Evolutionary conservation across 2,797 vertebrate species (phyloP).

Genomic region (Choloepus didactylus): DNA sequence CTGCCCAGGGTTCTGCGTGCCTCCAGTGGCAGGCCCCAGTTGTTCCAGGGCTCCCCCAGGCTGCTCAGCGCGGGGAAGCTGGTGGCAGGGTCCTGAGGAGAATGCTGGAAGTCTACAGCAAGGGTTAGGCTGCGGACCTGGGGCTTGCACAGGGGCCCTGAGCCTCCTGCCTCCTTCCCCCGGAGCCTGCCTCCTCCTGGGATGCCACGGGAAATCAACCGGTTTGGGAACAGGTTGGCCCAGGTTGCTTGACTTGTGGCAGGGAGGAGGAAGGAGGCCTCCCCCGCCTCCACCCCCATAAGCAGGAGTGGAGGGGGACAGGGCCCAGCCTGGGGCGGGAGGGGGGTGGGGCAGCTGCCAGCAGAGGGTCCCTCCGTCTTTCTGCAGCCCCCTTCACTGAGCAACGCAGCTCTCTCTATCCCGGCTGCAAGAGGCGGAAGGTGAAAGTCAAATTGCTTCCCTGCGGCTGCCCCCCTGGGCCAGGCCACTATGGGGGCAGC

Average conservation of each 20-base stretch:
- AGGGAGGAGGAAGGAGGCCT: not conserved
- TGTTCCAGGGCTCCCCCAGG: too few relatives aligned
- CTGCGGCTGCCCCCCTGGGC: not conserved
- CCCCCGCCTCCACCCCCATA: not conserved
- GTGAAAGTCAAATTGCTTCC: not conserved
- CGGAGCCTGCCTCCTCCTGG: not conserved
- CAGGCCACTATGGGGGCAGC: not conserved
- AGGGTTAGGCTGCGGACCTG: not conserved
- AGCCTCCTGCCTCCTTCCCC: not conserved
- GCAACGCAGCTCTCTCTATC: not conserved
- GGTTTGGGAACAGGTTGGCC: constrained; percentile 74
- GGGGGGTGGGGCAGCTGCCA: not conserved
- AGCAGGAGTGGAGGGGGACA: not conserved
- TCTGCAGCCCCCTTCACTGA: not conserved
- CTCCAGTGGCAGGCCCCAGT: not conserved
- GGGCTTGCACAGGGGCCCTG: not conserved
- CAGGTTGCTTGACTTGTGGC: constrained; percentile 55
- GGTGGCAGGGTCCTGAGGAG: not conserved
- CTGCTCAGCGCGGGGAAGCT: not conserved
- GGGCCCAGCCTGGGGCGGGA: not conserved
- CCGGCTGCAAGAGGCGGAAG: not conserved
- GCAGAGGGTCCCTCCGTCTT: not conserved
- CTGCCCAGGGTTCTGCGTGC: not conserved
- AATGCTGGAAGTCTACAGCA: not conserved
- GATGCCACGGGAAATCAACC: constrained; percentile 62